phyloP scores from a whole-genome alignment of 2,797 vertebrate species.

The Brachyalestes nurse region DNA sequence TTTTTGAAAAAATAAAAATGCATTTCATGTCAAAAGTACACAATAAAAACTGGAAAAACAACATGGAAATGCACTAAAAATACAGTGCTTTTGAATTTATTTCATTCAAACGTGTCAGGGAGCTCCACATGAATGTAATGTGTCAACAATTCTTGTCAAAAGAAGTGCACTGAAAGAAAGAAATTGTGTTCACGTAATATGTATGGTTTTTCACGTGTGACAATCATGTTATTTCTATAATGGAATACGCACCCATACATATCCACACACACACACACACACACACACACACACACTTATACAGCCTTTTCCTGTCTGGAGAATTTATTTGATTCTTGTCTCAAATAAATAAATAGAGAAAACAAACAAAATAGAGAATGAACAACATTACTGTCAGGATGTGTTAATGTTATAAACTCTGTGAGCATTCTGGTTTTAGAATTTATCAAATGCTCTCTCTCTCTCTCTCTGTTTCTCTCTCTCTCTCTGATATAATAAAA shows the following conservation, averaged over 20 bases:
- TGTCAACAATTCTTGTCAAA: background rate
- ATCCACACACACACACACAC: too few species aligned
- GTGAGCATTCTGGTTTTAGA: background rate
- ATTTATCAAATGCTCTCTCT: background rate
- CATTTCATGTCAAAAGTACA: too few species aligned
- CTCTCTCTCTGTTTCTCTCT: background rate
- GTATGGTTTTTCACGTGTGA: too few species aligned
- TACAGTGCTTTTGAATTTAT: too few species aligned
- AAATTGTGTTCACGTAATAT: background rate
- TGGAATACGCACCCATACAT: background rate
- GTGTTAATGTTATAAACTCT: background rate
- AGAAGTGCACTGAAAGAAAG: background rate
- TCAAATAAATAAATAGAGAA: background rate
- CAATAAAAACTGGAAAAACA: too few species aligned
- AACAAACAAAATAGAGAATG: background rate
- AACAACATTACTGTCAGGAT: background rate
- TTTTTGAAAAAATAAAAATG: too few species aligned
- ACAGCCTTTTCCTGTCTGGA: background rate
- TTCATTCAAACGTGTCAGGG: too few species aligned
- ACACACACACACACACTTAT: background rate
- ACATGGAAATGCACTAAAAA: too few species aligned
- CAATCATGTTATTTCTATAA: background rate
- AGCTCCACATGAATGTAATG: too few species aligned
- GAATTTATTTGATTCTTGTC: constrained; percentile 1
- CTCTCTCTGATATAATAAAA: background rate